Evolutionary conservation across 2,888 invertebrate species (phyloP).

Genomic region (Euzophera pinguis): DNA sequence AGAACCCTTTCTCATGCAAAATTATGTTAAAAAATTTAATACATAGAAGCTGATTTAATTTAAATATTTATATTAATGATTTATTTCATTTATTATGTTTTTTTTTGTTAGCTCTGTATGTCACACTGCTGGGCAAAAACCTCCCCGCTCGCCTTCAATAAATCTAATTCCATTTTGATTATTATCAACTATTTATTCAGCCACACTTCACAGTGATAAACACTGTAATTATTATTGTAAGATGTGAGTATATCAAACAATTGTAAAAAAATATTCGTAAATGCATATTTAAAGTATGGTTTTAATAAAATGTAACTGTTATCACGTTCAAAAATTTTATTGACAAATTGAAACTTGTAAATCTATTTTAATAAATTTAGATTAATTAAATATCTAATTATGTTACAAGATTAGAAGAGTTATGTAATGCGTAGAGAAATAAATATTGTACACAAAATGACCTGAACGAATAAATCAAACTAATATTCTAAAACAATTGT

Average conservation of each 20-base stretch:
- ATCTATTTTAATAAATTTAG: conserved; percentile 61
- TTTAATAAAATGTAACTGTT: conserved; percentile 6
- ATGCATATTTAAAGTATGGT: conserved; percentile 4
- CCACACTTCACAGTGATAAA: no score
- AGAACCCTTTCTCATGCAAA: no score
- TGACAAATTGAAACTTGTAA: conserved; percentile 54
- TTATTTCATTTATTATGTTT: no score
- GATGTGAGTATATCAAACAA: conserved; percentile 18
- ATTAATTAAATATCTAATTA: conserved; percentile 15
- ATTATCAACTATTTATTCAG: no score
- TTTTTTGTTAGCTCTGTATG: no score
- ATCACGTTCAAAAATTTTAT: conserved; percentile 63
- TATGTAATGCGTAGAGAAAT: conserved; percentile 31
- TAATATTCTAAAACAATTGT: conserved; percentile 79
- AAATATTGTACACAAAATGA: conserved; percentile 42
- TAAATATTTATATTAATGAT: no score
- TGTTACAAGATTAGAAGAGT: conserved; percentile 30
- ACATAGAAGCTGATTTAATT: no score
- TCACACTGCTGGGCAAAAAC: no score
- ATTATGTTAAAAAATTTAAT: no score
- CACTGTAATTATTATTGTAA: no score
- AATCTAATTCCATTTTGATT: no score
- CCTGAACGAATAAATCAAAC: conserved; percentile 70
- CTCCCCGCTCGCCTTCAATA: no score
- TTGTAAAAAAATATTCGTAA: conserved; percentile 13